These are phyloP conservation scores for Aphelenchoides fujianensis DNA, from an alignment of 1,140 invertebrate species.

Conservation along the genomic window DNA sequence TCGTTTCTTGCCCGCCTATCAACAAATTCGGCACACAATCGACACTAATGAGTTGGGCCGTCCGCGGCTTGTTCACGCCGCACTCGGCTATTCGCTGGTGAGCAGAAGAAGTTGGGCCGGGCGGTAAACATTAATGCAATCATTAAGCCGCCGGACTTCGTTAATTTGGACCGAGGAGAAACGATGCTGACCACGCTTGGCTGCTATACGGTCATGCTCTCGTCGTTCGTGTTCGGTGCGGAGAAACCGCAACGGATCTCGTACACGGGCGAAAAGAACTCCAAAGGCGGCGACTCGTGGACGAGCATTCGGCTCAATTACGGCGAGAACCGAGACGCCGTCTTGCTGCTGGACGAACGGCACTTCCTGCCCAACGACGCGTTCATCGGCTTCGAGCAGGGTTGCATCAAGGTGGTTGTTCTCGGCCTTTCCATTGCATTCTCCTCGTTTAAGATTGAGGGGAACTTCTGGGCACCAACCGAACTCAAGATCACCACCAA, in stretches of 20 bases:
- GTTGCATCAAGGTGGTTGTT: neutral
- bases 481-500: constrained; percentile 6
- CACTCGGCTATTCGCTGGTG: constrained; percentile 25
- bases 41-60: constrained; percentile 11
- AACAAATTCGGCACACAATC: neutral
- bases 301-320: neutral
- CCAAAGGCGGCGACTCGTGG: neutral
- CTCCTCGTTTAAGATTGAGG: constrained; percentile 3
- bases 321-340: neutral
- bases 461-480: constrained; percentile 13
- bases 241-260: neutral
- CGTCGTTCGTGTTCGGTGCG: constrained; percentile 14
- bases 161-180: constrained; percentile 23
- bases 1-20: constrained; percentile 16
- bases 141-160: constrained; percentile 17
- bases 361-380: neutral
- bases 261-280: neutral
- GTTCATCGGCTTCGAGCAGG: constrained; percentile 5
- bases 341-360: neutral
- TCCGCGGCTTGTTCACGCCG: constrained; percentile 2
- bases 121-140: no score
- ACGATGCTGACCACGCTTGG: constrained; percentile 13
- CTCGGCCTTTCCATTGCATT: neutral
- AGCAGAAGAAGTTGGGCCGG: no score
- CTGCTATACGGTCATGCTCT: constrained; percentile 8